A percentile compares a stretch with the other conserved stretches of the same genome.
Conservation (phyloP, 2,888 invertebrate species). For the Hydriomena furcata region DNA sequence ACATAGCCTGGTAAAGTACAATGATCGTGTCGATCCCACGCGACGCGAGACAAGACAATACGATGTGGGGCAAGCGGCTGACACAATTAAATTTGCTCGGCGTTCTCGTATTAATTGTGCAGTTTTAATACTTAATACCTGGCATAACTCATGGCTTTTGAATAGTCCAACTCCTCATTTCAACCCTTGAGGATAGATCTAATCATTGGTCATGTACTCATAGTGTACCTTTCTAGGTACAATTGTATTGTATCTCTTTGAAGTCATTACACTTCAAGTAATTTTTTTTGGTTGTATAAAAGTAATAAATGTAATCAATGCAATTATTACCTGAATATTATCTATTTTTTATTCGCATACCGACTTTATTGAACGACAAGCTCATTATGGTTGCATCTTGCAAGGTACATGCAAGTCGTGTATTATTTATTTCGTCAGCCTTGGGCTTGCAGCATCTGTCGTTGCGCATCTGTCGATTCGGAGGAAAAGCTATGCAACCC, state of each 20-base stretch:
- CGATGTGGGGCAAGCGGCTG: conserved; percentile 79
- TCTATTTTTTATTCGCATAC: conserved; percentile 62
- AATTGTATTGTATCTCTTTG: too few relatives aligned
- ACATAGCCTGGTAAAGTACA: conserved; percentile 42
- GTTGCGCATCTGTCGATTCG: conserved; percentile 48
- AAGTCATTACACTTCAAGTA: too few relatives aligned
- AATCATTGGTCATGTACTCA: too few relatives aligned
- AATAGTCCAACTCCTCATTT: too few relatives aligned
- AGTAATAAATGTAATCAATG: too few relatives aligned
- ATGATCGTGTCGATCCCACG: conserved; percentile 75
- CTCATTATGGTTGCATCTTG: conserved; percentile 18
- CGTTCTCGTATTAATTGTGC: conserved; percentile 58
- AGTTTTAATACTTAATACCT: conserved; percentile 38
- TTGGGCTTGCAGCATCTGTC: conserved; percentile 50
- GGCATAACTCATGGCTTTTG: too few relatives aligned
- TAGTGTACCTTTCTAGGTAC: too few relatives aligned
- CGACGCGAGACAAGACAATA: conserved; percentile 59
- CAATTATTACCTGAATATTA: conserved; percentile 1
- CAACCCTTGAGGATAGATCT: too few relatives aligned
- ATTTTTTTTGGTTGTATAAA: too few relatives aligned
- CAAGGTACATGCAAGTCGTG: conserved; percentile 22
- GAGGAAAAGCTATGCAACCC: conserved; percentile 34
- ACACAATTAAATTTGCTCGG: conserved; percentile 79
- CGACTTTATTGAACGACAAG: conserved; percentile 45
- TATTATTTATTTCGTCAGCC: conserved; percentile 37